Evolutionary conservation across 2,113 vertebrate species (phyloP).

Genomic region (Actenoides hombroni): DNA sequence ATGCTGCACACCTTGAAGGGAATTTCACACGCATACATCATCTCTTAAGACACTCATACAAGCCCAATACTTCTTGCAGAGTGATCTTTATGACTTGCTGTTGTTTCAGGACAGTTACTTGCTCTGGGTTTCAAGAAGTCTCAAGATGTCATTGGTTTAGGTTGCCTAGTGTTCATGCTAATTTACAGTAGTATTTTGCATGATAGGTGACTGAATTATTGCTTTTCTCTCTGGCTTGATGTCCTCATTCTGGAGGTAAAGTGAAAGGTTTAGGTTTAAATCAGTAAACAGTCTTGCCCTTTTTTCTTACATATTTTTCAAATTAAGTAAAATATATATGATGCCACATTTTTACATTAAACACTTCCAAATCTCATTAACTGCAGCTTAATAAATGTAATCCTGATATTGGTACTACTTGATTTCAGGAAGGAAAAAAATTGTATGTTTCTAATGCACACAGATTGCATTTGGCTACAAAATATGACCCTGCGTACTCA

Average conservation of each 20-base stretch:
- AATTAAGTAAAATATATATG: background rate
- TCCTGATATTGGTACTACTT: background rate
- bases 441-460: slow-evolving; percentile 6
- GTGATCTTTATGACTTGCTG: background rate
- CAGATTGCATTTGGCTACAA: slow-evolving; percentile 18
- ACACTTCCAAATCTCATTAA: slow-evolving; percentile 25
- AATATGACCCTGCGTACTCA: background rate
- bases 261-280: background rate
- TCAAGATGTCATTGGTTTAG: background rate
- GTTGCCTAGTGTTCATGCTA: background rate
- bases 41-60: background rate
- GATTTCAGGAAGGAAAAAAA: background rate
- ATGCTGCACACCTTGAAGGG: background rate
- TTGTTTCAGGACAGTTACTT: background rate
- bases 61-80: background rate
- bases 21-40: background rate
- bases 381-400: background rate
- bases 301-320: background rate
- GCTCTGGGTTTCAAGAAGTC: background rate
- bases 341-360: background rate
- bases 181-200: background rate
- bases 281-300: background rate
- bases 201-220: background rate
- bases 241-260: background rate
- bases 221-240: background rate